phyloP scores from a whole-genome alignment of 53 echinoderm and acorn worm genomes.

The Stichopus horrens region DNA sequence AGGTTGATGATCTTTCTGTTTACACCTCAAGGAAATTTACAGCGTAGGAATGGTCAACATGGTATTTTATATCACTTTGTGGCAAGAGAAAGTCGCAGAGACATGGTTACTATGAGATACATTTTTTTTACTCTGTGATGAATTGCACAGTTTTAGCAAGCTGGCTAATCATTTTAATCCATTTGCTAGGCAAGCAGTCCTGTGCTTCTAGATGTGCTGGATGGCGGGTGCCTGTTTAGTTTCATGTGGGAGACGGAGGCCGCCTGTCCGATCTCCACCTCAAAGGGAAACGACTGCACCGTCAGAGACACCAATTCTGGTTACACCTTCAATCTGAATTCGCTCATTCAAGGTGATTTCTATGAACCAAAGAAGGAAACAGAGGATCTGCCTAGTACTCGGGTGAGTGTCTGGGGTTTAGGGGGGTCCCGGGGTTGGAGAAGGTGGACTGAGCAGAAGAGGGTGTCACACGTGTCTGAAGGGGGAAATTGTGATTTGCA shows the following conservation, averaged over 20 bases:
- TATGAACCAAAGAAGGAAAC: conserved; percentile 43
- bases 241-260: conserved; percentile 99
- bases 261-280: conserved; percentile 78
- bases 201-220: conserved; percentile 77
- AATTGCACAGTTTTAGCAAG: too few species aligned
- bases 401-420: not conserved
- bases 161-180: not conserved
- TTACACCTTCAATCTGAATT: conserved; percentile 83
- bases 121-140: too few species aligned
- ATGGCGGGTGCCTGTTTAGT: conserved; percentile 62
- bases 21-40: too few species aligned
- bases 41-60: too few species aligned
- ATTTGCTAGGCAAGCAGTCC: conserved; percentile 76
- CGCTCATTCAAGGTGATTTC: conserved; percentile 55
- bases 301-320: conserved; percentile 85
- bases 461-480: too few species aligned
- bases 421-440: not conserved
- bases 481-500: too few species aligned
- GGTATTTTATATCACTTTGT: too few species aligned
- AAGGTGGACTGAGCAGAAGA: too few species aligned
- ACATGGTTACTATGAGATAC: too few species aligned
- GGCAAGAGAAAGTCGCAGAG: too few species aligned
- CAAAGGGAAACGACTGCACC: conserved; percentile 65
- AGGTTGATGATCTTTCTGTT: too few species aligned
- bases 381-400: not conserved